These are phyloP conservation scores for Pogona vitticeps DNA, from an alignment of 2,113 vertebrate species.

Conservation along the genomic window DNA sequence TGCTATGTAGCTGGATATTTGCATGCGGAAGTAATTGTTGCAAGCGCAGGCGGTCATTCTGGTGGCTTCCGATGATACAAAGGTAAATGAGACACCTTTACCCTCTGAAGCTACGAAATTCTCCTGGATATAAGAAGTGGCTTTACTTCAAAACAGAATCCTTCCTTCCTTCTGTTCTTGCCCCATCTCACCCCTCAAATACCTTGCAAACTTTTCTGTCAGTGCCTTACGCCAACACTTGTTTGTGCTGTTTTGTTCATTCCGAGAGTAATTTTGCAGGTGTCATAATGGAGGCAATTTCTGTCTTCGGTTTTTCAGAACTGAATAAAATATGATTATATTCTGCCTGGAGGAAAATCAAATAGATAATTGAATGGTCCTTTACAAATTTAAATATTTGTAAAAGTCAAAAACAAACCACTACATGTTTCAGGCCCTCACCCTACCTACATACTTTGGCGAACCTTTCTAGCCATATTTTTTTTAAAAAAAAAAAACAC, in stretches of 20 bases:
- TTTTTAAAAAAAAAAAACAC: background rate
- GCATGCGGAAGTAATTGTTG: background rate
- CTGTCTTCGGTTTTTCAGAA: background rate
- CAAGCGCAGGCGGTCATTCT: background rate
- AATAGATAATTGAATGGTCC: background rate
- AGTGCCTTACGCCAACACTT: background rate
- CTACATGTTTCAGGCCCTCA: background rate
- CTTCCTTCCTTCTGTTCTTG: no score
- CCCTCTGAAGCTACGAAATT: background rate
- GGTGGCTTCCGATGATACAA: background rate
- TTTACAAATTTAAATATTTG: background rate
- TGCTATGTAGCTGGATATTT: background rate
- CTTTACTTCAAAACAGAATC: background rate
- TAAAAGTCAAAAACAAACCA: background rate
- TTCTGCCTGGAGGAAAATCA: background rate
- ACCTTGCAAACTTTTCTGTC: background rate
- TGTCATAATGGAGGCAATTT: background rate
- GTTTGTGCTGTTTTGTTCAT: background rate
- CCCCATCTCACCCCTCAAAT: accelerated
- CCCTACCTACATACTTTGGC: background rate
- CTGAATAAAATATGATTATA: background rate
- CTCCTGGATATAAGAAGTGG: accelerated
- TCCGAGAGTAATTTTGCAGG: background rate
- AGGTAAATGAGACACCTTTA: background rate
- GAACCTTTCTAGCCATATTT: background rate